Percentiles rank a stretch among this genome's conserved stretches.
Evolutionary conservation across 2,113 vertebrate species (phyloP).

Genomic region (Dipodomys spectabilis): DNA sequence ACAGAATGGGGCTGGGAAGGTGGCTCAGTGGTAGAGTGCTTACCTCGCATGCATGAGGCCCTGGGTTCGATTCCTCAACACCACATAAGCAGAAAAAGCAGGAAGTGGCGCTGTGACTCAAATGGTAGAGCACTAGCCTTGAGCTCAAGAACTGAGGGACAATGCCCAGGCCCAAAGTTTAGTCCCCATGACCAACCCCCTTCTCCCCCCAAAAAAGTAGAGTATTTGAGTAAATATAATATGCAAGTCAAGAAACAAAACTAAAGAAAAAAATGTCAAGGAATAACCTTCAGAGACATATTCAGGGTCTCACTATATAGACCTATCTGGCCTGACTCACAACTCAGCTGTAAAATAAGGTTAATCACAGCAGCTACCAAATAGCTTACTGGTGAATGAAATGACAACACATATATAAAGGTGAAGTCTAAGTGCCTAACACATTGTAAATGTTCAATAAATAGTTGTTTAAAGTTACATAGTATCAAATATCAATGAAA

Average conservation of each 20-base stretch:
- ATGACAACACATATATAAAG: background rate
- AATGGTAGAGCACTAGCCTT: too few species aligned
- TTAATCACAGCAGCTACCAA: slow-evolving; percentile 44
- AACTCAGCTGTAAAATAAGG: slow-evolving; percentile 30
- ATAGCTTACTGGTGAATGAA: background rate
- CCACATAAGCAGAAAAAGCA: too few species aligned
- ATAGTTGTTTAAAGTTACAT: background rate
- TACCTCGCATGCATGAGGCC: too few species aligned
- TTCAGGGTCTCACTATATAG: background rate
- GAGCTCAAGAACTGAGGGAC: too few species aligned
- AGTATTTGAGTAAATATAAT: slow-evolving; percentile 45
- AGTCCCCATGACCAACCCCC: too few species aligned
- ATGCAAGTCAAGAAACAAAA: background rate
- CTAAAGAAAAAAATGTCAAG: slow-evolving; percentile 32
- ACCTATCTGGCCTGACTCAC: background rate
- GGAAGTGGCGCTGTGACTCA: too few species aligned
- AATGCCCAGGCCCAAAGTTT: too few species aligned
- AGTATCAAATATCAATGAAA: slow-evolving; percentile 24
- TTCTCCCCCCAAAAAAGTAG: too few species aligned
- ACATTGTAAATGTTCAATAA: slow-evolving; percentile 4
- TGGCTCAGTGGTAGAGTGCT: too few species aligned
- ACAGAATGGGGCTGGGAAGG: too few species aligned
- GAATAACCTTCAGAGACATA: slow-evolving; percentile 45
- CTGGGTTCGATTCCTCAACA: too few species aligned
- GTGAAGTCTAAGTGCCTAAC: background rate